Evolutionary conservation across 1,140 invertebrate genomes (phyloP).

Genomic region (Drosophila kurseongensis): DNA sequence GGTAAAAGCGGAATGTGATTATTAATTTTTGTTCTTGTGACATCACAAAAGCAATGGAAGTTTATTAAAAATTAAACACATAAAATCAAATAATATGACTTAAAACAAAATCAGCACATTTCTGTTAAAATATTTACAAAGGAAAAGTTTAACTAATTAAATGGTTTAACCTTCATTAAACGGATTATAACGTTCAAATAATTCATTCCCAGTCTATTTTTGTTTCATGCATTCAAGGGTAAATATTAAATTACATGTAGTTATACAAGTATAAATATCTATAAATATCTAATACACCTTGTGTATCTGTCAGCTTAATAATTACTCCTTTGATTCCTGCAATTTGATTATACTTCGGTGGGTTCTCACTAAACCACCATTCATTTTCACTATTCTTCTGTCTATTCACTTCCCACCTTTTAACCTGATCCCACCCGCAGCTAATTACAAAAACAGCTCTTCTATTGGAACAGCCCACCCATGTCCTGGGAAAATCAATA

Average conservation of each 20-base stretch:
- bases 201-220: too few species aligned
- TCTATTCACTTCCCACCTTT: slow-evolving; percentile 3
- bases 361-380: slow-evolving; percentile 22
- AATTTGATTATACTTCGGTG: slow-evolving; percentile 9
- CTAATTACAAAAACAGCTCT: slow-evolving; percentile 68
- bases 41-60: neutral
- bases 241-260: neutral
- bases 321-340: slow-evolving; percentile 21
- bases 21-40: neutral
- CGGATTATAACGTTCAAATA: too few species aligned
- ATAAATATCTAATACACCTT: slow-evolving; percentile 2
- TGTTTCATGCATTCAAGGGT: neutral
- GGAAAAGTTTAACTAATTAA: neutral
- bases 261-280: slow-evolving; percentile 1
- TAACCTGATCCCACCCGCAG: slow-evolving; percentile 17
- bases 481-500: slow-evolving; percentile 43
- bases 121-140: neutral
- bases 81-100: neutral
- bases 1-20: neutral
- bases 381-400: slow-evolving; percentile 19
- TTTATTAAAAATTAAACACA: neutral
- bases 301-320: neutral
- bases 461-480: slow-evolving; percentile 47
- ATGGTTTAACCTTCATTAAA: neutral
- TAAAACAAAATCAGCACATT: neutral